Evolutionary conservation across 2,888 invertebrate species (phyloP), one percentile per base, ranked within the genome.

Genomic region (Tetropium fuscum): DNA sequence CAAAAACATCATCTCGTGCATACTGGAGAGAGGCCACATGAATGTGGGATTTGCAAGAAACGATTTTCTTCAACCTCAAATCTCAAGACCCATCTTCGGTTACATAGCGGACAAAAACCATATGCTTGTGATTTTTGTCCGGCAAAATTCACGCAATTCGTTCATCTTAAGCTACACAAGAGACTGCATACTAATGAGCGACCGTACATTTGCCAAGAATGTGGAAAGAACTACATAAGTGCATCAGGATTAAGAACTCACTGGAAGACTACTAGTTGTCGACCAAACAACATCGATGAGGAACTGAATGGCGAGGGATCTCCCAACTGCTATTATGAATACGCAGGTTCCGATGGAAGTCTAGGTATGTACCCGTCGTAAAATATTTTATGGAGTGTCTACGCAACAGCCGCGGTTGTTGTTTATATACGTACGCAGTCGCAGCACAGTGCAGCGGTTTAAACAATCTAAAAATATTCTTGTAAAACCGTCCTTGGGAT

Each of bases 1-100:
- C 97, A 99, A 83, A 99, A 99, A 80, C 99, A 99, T 82, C 95
- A 98, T 80, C 86, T 99, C 72, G 99, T 99, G 16, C 99, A 99
- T 78, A 98, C 95, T 34, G 98, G 98, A 1, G 98, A 98, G 81
- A 95, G 98, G 79, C 99, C 99, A 0, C 98, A 99, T 80, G 95
- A 97, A 81, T 99, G 99, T 81, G 92, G 93, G 74, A 96, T 98
- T 73, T 99, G 99, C 84, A 94, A 96, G 81, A 99, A 99, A 84
- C 88, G 98, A 68, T 99, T 99, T 85, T 96, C 96, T 63, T 96
- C 96, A 56, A 99, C 98, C 27, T 97, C 97, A 45, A 99, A 99
- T 82, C 86, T 99, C 68, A 99, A 99, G 84, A 99, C 99, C 7
- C 99, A 99, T 83, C 86, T 98, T 79, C 88, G 98, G 70, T 84